A percentile compares a stretch with the other conserved stretches of the same genome.
These are phyloP conservation scores for Procambarus virginalis DNA, from an alignment of 1,140 invertebrate genomes.

Conservation along the genomic window DNA sequence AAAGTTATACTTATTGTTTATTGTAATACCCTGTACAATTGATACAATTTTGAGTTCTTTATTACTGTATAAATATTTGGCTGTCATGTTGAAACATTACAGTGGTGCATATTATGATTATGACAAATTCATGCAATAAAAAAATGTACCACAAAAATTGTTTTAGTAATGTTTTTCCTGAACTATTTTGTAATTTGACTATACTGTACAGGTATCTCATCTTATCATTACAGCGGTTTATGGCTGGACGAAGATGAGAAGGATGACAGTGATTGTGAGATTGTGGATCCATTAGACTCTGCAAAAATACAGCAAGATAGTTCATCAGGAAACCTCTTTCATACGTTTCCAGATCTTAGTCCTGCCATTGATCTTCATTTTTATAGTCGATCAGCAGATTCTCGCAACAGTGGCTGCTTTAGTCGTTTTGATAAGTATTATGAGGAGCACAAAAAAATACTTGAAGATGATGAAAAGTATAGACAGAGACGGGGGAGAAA, in stretches of 20 bases:
- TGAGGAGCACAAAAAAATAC: conserved; percentile 71
- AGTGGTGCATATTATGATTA: neutral
- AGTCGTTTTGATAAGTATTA: conserved; percentile 72
- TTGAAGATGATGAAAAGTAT: conserved; percentile 65
- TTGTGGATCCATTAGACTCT: neutral
- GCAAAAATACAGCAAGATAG: neutral
- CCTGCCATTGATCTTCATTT: conserved; percentile 61
- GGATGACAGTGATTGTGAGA: conserved; percentile 47
- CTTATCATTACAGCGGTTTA: neutral
- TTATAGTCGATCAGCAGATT: conserved; percentile 18
- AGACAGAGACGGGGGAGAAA: conserved; percentile 48
- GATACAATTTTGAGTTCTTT: no score
- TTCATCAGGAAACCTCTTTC: conserved; percentile 36
- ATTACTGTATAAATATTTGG: no score
- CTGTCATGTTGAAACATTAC: neutral
- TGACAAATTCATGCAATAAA: no score
- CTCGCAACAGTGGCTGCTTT: conserved; percentile 72
- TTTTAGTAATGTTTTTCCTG: no score
- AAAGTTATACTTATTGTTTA: no score
- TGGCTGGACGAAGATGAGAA: conserved; percentile 13
- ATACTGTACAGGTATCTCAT: neutral
- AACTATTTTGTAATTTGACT: no score
- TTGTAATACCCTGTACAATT: no score
- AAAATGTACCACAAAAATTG: no score
- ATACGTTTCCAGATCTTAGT: conserved; percentile 50